Evolutionary conservation across 1,140 invertebrate genomes (phyloP), one percentile per base, ranked within the genome.

Genomic region (Coenobita brevimanus): DNA sequence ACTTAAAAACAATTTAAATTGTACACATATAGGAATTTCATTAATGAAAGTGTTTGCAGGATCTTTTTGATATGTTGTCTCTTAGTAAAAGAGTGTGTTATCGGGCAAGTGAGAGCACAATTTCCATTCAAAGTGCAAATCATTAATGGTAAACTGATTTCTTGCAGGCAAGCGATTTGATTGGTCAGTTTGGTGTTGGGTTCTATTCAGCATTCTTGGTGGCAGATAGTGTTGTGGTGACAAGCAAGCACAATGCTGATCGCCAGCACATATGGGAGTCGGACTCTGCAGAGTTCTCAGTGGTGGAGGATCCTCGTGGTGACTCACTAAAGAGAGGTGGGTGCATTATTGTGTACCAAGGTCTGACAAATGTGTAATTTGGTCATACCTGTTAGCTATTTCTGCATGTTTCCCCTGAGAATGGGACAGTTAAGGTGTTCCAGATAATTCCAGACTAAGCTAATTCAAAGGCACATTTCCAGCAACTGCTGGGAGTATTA

Each of bases 231-330:
- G 97, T 99, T 50, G 95, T 97, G 64, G 99, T 99, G 0, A 99
- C 97, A 0, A 97, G 97, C 0, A 99, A 99, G 93, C 95, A 98
- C 92, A 98, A 99, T 92, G 96, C 97, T 91, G 99, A 99, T 93
- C 95, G 95, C 89, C 99, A 99, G 93, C 96, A 99, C 92, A 97
- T 99, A 89, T 99, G 99, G 99, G 98, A 99, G 92, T 99, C 98
- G 10, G 97, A 99, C 93, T 97, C 98, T 27, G 93, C 93, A 62
- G 95, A 95, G 80, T 99, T 98, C 93, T 96, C 94, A 90, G 96
- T 99, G 84, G 95, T 94, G 21, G 96, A 98, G 92, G 99, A 99
- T 94, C 99, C 99, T 13, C 94, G 98, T 90, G 98, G 98, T 27
- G 93, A 97, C 92, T 98, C 97, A 0, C 94, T 99, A 0, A 95